Base-by-base conservation (phyloP, 2,888 invertebrate genomes). In the Folsomia manolachei region DNA sequence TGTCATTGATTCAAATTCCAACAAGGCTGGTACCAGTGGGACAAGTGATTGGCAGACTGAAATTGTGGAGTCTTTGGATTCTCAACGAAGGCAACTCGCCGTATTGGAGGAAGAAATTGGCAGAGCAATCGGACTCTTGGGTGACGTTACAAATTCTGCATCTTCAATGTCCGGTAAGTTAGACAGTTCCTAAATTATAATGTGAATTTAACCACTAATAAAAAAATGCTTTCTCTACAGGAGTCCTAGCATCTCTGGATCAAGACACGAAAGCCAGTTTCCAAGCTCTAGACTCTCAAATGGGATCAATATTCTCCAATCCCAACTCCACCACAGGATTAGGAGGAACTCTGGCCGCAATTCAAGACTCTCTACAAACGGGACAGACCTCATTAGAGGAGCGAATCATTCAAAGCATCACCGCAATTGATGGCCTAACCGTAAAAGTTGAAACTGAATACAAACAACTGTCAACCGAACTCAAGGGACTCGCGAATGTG, bases 401-500 rank as follows among this genome's bases (percentile, higher is more conserved):
- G 9, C 79, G 79, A 70, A 84, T 89, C 2, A 85, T 87, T 81
- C 67, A 65, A 23, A 75, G 77, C 14, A 76, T 77, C 27, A 71
- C 72, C 11, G 76, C 73, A 2, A 62, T 79, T 26, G 76, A 73
- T 24, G 69, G 61, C 18, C 24, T 74, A 4, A 19, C 64, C 14
- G 67, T 72, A 7, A 77, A 76, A 64, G 76, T 80, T 70, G 78
- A 81, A 53, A 74, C 63, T 24, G 79, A 79, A 7, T 80, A 78
- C 71, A 75, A 73, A n/a, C 71, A 79, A 27, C 63, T 81, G 18
- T 77, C 81, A 18, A 73, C 71, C n/a, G 82, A 82, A 70, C 79
- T 82, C 21, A 80, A 80, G 26, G 85, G 87, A 1, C 85, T 94
- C 68, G 86, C 88, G 1, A 91, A 91, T 82, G 89, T 90, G 72